A percentile compares a stretch with the other conserved stretches of the same genome.
Conservation (phyloP, 2,888 invertebrate genomes). For the Stegophylla sp. region DNA sequence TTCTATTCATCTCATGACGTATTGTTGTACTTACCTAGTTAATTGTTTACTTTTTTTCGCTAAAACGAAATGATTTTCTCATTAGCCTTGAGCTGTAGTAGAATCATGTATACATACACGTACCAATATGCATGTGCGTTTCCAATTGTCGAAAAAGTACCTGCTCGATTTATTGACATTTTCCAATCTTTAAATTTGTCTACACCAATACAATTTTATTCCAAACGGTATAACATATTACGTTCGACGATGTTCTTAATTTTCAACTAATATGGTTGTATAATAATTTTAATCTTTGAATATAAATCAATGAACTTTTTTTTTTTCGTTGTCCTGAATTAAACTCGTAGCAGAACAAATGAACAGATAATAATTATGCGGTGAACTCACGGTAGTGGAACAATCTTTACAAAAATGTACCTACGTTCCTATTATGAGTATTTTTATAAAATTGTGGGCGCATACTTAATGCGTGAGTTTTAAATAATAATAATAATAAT, state of each 20-base stretch:
- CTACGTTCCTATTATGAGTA: background rate
- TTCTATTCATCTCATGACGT: background rate
- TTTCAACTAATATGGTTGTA: background rate
- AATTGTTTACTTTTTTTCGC: background rate
- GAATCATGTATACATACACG: background rate
- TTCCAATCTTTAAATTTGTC: background rate
- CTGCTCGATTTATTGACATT: background rate
- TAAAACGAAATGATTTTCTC: background rate
- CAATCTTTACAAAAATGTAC: background rate
- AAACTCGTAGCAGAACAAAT: conserved; percentile 29
- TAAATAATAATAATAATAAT: background rate
- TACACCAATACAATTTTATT: background rate
- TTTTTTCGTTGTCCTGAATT: background rate
- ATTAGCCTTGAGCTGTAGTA: background rate
- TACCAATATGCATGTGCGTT: background rate
- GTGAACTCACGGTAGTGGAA: background rate
- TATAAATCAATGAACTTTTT: background rate
- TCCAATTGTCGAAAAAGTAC: background rate
- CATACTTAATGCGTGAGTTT: background rate
- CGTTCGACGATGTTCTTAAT: background rate
- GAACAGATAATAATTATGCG: conserved; percentile 42
- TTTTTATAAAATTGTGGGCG: background rate
- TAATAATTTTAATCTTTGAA: background rate
- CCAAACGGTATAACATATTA: background rate
- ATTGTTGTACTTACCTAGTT: background rate